Base-by-base conservation (phyloP, 2,888 invertebrate species). In the Conomelus anceps region DNA sequence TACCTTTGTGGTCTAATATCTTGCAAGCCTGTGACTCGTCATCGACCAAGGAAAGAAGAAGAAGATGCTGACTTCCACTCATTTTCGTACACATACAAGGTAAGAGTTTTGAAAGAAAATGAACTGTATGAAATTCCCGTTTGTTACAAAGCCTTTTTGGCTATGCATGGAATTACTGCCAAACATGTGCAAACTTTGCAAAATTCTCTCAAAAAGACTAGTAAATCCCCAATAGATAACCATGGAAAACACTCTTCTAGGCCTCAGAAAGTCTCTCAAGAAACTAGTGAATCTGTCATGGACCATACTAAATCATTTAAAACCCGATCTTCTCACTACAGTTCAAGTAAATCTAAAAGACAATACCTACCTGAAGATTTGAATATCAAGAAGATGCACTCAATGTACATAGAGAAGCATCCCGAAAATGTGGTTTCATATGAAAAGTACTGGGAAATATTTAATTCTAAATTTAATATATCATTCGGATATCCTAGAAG, bases 381-480 rank as follows among this genome's bases (percentile, higher is more conserved):
- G 34, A 88, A 88, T 88, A 29, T 88, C 88, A 88, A 88, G 88
- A 88, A 88, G 29, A 88, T 88, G 88, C 9, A 11, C 7, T 22
- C 29, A 24, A 89, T 89, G 89, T 89, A 86, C 29, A n/a, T 23
- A 23, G 85, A 89, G 22, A 22, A 86, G 26, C 22, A 24, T 84
- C 23, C 89, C 23, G 84, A 87, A 23, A 22, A 63, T 88, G 17
- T 22, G 22, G 88, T 89, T 41, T 88, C 87, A 17, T 89, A 88
- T 24, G 89, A 89, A 85, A 89, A 24, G 29, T 89, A 88, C 85
- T 23, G 88, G 34, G 87, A 89, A 23, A 89, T 89, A 84, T 90
- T 90, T 85, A 89, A 63, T 24, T n/a, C 84, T 29, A 87, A 90
- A 84, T 90, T 90, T 84, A 90, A 90, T 34, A 90, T 90, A n/a